Conservation (phyloP, 2,113 vertebrate species). For the Eurystomus gularis region DNA sequence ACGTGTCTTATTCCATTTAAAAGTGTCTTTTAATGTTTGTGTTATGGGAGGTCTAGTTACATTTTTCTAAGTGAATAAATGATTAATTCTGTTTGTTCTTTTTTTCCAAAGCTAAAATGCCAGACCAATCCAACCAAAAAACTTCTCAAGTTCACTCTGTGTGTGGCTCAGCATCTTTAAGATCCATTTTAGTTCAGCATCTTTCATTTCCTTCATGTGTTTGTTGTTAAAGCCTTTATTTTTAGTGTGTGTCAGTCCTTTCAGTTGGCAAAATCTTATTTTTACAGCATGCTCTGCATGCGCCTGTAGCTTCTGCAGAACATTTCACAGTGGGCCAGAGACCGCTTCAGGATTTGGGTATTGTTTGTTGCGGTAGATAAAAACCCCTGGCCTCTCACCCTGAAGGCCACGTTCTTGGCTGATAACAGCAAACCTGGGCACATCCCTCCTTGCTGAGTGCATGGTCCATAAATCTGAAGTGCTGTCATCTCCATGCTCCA, state of each 20-base stretch:
- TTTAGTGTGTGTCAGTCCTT: background rate
- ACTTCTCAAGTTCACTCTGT: background rate
- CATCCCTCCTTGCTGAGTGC: fast-evolving
- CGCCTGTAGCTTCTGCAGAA: background rate
- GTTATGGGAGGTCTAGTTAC: background rate
- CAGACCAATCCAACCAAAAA: background rate
- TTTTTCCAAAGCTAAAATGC: background rate
- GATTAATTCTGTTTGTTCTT: background rate
- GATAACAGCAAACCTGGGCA: background rate
- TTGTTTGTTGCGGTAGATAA: background rate
- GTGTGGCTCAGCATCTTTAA: background rate
- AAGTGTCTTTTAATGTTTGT: background rate
- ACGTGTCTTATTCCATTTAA: background rate
- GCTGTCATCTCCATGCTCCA: fast-evolving
- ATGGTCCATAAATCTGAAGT: background rate
- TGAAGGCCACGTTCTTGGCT: background rate
- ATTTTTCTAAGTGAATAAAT: background rate
- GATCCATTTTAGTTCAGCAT: background rate
- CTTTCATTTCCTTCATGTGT: background rate
- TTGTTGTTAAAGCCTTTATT: background rate
- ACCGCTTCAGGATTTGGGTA: fast-evolving
- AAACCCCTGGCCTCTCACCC: background rate
- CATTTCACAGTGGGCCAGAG: background rate
- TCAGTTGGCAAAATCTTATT: background rate
- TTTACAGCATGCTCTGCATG: background rate